Base-by-base conservation (phyloP, 2,888 invertebrate species). In the Scaptomyza cyrtandrae region DNA sequence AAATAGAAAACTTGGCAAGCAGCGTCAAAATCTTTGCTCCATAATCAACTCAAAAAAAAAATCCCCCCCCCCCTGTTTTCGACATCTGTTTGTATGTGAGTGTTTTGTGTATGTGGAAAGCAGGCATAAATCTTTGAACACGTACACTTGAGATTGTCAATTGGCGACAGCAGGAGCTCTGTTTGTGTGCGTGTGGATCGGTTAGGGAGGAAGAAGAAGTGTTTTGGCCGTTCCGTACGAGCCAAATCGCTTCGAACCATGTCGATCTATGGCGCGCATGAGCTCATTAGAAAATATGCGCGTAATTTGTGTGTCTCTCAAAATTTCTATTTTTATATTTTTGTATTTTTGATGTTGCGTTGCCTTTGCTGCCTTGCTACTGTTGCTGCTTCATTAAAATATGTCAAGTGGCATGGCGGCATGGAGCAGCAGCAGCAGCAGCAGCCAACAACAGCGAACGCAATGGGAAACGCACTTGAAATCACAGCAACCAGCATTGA, bases 211-310 rank as follows among this genome's bases (percentile, higher is more conserved):
- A 29, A 39, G 27, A 13, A 16, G 53, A 41, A 35, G 53, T 27
- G 9, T 61, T 58, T 57, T 58, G 57, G 57, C 37, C 59, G 66
- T 71, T 64, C 66, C 62, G 57, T 56, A 50, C 58, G 76, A 70
- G 52, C 60, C 66, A 68, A 70, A 71, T 37, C 41, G 33, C 82
- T 78, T 68, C 72, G 72, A 86, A 87, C 88, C 89, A 75, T 86
- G 72, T 62, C 83, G 74, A 76, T 76, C 72, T 52, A 52, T 61
- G 89, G 68, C 72, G 74, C 64, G 83, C 86, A 83, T 83, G 86
- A 88, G 83, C 80, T 85, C 88, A 89, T 85, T 85, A 88, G 84
- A 85, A 89, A 85, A 85, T 77, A 85, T 86, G 85, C 89, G 86
- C 77, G 80, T 89, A 88, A 85, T 85, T 85, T 89, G 89, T 81